These are phyloP conservation scores for Drosophila burlai DNA, from an alignment of 1,140 invertebrate genomes.

Conservation along the genomic window DNA sequence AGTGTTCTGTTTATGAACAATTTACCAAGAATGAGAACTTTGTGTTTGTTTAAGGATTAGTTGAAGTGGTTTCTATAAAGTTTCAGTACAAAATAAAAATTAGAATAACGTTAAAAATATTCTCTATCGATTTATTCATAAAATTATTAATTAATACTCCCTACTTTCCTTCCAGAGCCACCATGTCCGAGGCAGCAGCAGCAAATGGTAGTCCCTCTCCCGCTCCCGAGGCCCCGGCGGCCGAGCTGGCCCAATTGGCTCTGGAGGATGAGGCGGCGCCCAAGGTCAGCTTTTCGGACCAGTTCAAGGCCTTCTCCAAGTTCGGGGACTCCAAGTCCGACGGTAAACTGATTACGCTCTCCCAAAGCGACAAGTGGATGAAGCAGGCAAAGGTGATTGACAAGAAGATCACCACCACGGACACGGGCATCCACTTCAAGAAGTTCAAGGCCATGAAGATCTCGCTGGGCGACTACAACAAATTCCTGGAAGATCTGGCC, in stretches of 20 bases:
- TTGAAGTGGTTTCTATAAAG: neutral
- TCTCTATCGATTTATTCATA: no score
- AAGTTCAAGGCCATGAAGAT: slow-evolving; percentile 93
- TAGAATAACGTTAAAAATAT: no score
- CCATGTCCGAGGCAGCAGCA: slow-evolving; percentile 74
- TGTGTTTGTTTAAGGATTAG: neutral
- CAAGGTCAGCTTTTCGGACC: slow-evolving; percentile 85
- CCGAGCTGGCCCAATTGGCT: slow-evolving; percentile 74
- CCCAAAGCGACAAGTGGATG: slow-evolving; percentile 97
- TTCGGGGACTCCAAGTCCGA: slow-evolving; percentile 95
- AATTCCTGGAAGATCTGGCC: slow-evolving; percentile 92
- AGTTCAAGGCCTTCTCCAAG: slow-evolving; percentile 91
- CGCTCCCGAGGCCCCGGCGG: slow-evolving; percentile 63
- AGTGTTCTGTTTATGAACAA: neutral
- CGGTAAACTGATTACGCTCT: slow-evolving; percentile 93
- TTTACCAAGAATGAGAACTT: neutral
- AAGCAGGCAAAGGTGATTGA: slow-evolving; percentile 97
- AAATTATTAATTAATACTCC: neutral
- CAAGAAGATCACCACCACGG: slow-evolving; percentile 95
- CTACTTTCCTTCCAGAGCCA: slow-evolving; percentile 33
- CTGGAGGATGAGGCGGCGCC: slow-evolving; percentile 68
- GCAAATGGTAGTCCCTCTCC: slow-evolving; percentile 65
- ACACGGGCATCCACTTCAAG: slow-evolving; percentile 95
- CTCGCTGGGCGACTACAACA: slow-evolving; percentile 90
- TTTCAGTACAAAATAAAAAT: neutral